These are phyloP conservation scores for Seira musarum DNA, from an alignment of 2,888 invertebrate species.

Conservation along the genomic window DNA sequence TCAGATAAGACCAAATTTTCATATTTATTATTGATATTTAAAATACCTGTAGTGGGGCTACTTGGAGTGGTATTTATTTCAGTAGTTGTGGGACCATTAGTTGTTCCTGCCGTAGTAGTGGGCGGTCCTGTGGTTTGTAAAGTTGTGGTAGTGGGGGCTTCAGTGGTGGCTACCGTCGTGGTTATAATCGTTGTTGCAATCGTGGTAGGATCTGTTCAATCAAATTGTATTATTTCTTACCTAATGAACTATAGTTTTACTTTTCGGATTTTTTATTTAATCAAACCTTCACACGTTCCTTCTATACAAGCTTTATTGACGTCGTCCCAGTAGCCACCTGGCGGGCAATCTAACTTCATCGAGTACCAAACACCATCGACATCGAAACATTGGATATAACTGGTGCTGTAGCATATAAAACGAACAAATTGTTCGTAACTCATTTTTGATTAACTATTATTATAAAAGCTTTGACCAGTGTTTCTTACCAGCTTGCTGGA, in stretches of 20 bases:
- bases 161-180: not conserved
- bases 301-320: not conserved
- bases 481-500: conserved; percentile 25
- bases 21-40: too few relatives aligned
- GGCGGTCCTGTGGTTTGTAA: conserved; percentile 1
- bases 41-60: not conserved
- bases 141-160: not conserved
- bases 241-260: too few relatives aligned
- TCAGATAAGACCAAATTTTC: too few relatives aligned
- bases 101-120: conserved; percentile 2
- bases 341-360: conserved; percentile 20
- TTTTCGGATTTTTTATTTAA: too few relatives aligned
- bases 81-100: conserved; percentile 15
- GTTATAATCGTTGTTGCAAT: too few relatives aligned
- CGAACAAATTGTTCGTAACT: too few relatives aligned
- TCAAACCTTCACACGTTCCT: conserved; percentile 36
- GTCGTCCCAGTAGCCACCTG: conserved; percentile 32
- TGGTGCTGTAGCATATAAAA: conserved; percentile 17
- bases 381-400: conserved; percentile 38
- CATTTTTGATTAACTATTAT: too few relatives aligned
- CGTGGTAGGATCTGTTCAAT: conserved; percentile 23
- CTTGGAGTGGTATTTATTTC: not conserved
- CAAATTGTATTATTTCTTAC: too few relatives aligned
- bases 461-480: too few relatives aligned
- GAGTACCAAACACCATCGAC: not conserved